A percentile compares a stretch with the other conserved stretches of the same genome.
phyloP scores from a whole-genome alignment of 2,797 vertebrate genomes.

The Simalia tracyae region DNA sequence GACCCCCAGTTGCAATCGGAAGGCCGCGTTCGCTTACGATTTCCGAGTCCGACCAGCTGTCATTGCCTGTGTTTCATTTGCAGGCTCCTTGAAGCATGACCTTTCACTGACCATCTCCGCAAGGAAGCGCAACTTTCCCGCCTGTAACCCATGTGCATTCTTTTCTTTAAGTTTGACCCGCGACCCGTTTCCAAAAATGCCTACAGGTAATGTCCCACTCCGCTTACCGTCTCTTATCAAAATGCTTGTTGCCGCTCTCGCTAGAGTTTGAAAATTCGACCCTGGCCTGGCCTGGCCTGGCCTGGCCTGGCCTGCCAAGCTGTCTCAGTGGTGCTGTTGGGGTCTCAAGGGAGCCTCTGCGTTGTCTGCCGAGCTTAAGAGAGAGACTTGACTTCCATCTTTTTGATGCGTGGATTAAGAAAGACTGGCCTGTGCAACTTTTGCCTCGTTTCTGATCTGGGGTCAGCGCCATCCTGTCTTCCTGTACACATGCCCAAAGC shows the following conservation, averaged over 20 bases:
- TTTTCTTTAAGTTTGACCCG: conserved; percentile 98
- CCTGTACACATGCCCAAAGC: too few relatives aligned
- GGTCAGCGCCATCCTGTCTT: too few relatives aligned
- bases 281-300: background rate
- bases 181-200: conserved; percentile 95
- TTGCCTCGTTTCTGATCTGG: too few relatives aligned
- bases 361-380: conserved; percentile 1
- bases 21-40: conserved; percentile 14
- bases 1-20: background rate
- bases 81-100: conserved; percentile 62
- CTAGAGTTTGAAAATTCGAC: background rate
- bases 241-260: background rate
- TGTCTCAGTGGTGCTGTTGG: background rate
- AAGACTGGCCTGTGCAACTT: background rate
- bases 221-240: background rate
- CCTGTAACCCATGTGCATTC: conserved; percentile 90
- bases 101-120: conserved; percentile 49
- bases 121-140: conserved; percentile 37
- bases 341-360: background rate
- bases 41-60: conserved; percentile 3
- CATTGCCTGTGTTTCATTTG: conserved; percentile 44
- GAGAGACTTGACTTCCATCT: too few relatives aligned
- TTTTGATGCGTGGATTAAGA: too few relatives aligned
- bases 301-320: background rate
- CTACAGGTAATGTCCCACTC: conserved; percentile 85